phyloP scores from a whole-genome alignment of 2,888 invertebrate genomes.

The Phaonia tiefii region DNA sequence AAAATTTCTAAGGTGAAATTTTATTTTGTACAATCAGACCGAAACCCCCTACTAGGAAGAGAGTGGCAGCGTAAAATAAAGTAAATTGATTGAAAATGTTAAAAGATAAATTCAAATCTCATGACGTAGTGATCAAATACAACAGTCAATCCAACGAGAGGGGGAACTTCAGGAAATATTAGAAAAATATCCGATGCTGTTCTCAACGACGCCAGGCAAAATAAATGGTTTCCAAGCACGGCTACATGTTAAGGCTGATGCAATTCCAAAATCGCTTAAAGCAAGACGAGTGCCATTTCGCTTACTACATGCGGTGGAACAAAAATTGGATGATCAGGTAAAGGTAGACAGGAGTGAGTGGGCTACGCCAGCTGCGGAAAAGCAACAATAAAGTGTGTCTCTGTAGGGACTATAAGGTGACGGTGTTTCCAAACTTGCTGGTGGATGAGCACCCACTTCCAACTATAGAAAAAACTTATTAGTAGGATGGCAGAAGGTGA shows the following conservation, averaged over 20 bases:
- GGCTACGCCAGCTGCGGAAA: constrained; percentile 72
- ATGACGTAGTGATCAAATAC: too few relatives aligned
- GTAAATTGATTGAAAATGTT: neutral
- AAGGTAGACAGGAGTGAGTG: constrained; percentile 71
- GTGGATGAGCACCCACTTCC: constrained; percentile 71
- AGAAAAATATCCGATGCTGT: too few relatives aligned
- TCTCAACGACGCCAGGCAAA: too few relatives aligned
- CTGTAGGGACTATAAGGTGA: constrained; percentile 70
- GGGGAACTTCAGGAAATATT: too few relatives aligned
- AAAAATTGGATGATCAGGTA: constrained; percentile 64
- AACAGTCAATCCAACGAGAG: too few relatives aligned
- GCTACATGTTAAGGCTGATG: constrained; percentile 10
- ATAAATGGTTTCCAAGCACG: constrained; percentile 8
- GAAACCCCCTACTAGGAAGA: constrained; percentile 17
- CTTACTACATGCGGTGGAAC: constrained; percentile 58
- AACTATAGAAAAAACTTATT: constrained; percentile 68
- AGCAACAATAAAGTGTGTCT: constrained; percentile 68
- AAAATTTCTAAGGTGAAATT: neutral
- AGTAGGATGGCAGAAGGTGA: constrained; percentile 67
- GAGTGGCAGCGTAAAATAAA: constrained; percentile 16
- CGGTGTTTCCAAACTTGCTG: constrained; percentile 69
- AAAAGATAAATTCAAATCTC: too few relatives aligned
- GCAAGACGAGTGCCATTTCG: constrained; percentile 69
- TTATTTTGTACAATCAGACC: constrained; percentile 16
- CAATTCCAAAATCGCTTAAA: constrained; percentile 67